Evolutionary conservation across 2,797 vertebrate species (phyloP).

Genomic region (Macropodus opercularis): DNA sequence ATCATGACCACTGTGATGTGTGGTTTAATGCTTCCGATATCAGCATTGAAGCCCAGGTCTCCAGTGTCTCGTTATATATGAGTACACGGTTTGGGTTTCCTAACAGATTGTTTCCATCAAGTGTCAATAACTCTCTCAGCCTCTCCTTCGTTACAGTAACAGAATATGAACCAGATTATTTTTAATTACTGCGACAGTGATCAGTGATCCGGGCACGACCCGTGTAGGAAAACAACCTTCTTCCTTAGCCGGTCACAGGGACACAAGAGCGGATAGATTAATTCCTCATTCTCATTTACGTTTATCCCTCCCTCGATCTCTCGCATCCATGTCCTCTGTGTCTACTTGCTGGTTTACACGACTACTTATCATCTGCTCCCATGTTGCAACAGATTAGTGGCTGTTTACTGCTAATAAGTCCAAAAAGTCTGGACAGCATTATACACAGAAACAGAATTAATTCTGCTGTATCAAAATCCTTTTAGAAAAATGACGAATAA

Average conservation of each 20-base stretch:
- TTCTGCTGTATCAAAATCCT: conserved; percentile 21
- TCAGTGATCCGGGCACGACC: conserved; percentile 12
- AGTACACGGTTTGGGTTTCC: conserved; percentile 63
- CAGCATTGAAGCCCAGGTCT: conserved; percentile 20
- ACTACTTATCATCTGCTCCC: conserved; percentile 52
- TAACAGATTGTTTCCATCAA: conserved; percentile 68
- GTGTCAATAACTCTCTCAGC: conserved; percentile 58
- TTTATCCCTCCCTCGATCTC: conserved; percentile 42
- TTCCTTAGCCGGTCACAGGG: conserved; percentile 1
- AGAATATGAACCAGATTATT: conserved; percentile 46
- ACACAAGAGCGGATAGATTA: conserved; percentile 28
- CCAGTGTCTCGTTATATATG: conserved; percentile 45
- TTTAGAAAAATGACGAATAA: conserved; percentile 23
- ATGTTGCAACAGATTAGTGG: conserved; percentile 57
- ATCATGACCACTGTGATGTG: neutral
- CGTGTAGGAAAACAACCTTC: conserved; percentile 24
- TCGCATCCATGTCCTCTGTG: conserved; percentile 13
- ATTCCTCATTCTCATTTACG: conserved; percentile 23
- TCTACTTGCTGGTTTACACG: conserved; percentile 48
- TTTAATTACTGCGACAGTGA: conserved; percentile 41
- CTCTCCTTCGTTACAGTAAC: conserved; percentile 31
- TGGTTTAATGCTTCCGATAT: neutral
- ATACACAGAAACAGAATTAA: conserved; percentile 21
- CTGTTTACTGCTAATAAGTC: conserved; percentile 47
- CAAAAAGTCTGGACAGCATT: conserved; percentile 20